Percentiles rank a stretch among this genome's conserved stretches.
phyloP scores from a whole-genome alignment of 2,113 vertebrate genomes.

The Thunnus thynnus region DNA sequence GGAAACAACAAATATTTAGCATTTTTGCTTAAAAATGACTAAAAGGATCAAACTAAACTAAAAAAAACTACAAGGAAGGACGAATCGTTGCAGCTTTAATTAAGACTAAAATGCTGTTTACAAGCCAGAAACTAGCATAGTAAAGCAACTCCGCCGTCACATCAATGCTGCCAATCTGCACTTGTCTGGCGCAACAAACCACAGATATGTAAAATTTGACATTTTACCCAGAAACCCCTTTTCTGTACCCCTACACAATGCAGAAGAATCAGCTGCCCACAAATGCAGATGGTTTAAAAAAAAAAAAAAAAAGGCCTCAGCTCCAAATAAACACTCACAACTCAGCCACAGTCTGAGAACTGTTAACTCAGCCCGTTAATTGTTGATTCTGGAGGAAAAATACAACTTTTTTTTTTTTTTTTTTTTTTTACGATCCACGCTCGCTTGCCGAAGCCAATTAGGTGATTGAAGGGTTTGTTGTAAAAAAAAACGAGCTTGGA shows the following conservation, averaged over 20 bases:
- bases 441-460: conserved; percentile 32
- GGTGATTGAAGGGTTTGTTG: conserved; percentile 7
- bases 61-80: too few relatives aligned
- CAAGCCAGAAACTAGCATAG: too few relatives aligned
- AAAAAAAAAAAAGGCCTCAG: background rate
- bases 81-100: too few relatives aligned
- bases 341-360: background rate
- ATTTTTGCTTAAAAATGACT: too few relatives aligned
- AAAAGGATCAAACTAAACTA: too few relatives aligned
- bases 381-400: conserved; percentile 39
- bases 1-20: too few relatives aligned
- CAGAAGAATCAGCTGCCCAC: too few relatives aligned
- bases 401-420: background rate
- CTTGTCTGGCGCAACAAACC: background rate
- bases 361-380: conserved; percentile 38
- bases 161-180: too few relatives aligned
- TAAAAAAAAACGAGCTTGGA: conserved; percentile 23
- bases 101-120: too few relatives aligned
- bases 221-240: conserved; percentile 34
- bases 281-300: too few relatives aligned
- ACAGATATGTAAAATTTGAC: background rate
- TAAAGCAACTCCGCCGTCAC: too few relatives aligned
- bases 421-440: background rate
- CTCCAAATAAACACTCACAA: conserved; percentile 22
- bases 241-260: background rate